A percentile compares a stretch with the other conserved stretches of the same genome.
Evolutionary conservation across 2,888 invertebrate genomes (phyloP).

Genomic region (Pteria penguin): DNA sequence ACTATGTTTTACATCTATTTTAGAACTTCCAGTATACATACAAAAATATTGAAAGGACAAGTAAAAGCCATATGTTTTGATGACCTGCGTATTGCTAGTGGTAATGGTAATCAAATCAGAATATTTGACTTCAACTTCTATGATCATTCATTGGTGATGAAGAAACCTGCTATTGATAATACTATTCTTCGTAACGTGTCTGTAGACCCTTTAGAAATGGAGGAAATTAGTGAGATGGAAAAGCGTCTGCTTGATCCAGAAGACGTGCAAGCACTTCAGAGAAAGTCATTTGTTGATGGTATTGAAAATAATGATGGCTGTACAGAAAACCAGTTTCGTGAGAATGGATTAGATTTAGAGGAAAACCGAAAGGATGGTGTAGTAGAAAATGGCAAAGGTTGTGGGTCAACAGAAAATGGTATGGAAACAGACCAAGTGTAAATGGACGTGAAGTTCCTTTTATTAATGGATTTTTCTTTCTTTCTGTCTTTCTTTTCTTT

Average conservation of each 20-base stretch:
- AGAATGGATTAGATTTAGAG: no score
- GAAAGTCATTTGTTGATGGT: no score
- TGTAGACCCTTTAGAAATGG: not conserved
- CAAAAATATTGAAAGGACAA: conserved; percentile 59
- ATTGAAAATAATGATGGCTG: no score
- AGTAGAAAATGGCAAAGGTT: no score
- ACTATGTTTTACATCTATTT: conserved; percentile 33
- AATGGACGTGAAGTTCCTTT: no score
- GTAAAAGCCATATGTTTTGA: conserved; percentile 74
- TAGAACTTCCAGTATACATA: conserved; percentile 73
- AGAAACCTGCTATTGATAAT: not conserved
- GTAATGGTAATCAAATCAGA: conserved; percentile 73
- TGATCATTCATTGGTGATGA: conserved; percentile 9
- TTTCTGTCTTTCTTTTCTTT: no score
- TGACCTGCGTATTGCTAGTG: conserved; percentile 72
- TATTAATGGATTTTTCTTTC: no score
- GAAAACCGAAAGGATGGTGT: no score
- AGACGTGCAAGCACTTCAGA: not conserved
- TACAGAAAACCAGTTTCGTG: no score
- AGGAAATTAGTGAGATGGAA: not conserved
- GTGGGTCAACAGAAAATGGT: no score
- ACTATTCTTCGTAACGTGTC: not conserved
- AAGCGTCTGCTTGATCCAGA: not conserved
- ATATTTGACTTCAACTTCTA: conserved; percentile 74
- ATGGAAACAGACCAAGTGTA: no score